Evolutionary conservation across 2,888 invertebrate genomes (phyloP).

Genomic region (Metalampra italica): DNA sequence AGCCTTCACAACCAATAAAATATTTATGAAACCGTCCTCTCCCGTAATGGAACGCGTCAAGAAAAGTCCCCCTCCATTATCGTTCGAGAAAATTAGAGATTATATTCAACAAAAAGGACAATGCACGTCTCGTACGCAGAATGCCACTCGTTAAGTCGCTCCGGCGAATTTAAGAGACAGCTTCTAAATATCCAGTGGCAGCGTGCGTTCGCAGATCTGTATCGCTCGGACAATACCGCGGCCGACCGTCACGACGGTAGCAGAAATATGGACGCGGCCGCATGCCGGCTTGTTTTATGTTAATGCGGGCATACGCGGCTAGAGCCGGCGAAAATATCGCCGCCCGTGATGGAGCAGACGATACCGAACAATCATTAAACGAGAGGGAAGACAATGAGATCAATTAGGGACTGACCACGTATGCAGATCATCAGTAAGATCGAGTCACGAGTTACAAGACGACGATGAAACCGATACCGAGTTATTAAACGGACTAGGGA

Average conservation of each 20-base stretch:
- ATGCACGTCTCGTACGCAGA: constrained; percentile 65
- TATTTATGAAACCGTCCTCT: constrained; percentile 69
- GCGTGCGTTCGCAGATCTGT: constrained; percentile 70
- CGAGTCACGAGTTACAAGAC: not conserved
- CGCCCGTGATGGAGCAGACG: constrained; percentile 60
- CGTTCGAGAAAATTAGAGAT: constrained; percentile 30
- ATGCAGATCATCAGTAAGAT: not conserved
- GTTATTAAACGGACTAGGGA: not conserved
- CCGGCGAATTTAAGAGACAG: constrained; percentile 66
- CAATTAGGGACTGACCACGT: constrained; percentile 24
- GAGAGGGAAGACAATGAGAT: constrained; percentile 28
- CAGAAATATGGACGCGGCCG: constrained; percentile 71
- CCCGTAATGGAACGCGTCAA: constrained; percentile 64
- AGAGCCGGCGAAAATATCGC: constrained; percentile 51
- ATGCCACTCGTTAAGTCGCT: constrained; percentile 69
- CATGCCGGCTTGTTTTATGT: constrained; percentile 73
- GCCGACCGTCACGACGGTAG: constrained; percentile 67
- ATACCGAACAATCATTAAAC: constrained; percentile 31
- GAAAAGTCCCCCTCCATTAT: constrained; percentile 46
- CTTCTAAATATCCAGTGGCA: constrained; percentile 73
- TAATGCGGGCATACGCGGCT: constrained; percentile 65
- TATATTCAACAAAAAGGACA: constrained; percentile 36
- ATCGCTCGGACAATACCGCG: constrained; percentile 73
- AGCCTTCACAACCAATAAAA: constrained; percentile 63
- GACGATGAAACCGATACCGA: not conserved